phyloP scores from a whole-genome alignment of 2,888 invertebrate genomes.

The Hartigia nigra region DNA sequence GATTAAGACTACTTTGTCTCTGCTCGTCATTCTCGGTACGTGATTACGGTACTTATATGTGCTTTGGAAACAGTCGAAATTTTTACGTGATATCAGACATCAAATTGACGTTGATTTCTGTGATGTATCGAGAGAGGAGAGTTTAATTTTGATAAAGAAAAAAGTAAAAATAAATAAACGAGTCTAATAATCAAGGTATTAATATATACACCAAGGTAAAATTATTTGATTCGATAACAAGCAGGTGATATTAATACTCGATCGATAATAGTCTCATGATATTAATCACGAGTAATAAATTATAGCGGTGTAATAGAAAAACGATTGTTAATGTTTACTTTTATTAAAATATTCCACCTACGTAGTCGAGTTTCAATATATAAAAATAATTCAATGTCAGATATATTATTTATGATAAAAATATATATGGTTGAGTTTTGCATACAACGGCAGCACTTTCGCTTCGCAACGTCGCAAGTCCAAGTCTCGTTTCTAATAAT shows the following conservation, averaged over 20 bases:
- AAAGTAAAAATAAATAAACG: neutral
- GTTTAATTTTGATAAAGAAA: too few species aligned
- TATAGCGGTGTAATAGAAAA: neutral
- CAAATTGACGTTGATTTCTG: neutral
- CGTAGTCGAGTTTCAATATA: too few species aligned
- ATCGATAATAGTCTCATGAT: neutral
- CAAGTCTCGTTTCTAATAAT: neutral
- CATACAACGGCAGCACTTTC: neutral
- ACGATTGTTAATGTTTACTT: neutral
- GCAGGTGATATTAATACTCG: neutral
- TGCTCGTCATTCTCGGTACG: neutral
- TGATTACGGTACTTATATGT: neutral
- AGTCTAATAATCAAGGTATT: neutral
- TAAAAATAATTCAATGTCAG: neutral
- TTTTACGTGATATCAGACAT: neutral
- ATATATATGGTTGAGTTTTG: neutral
- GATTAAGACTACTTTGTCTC: slow-evolving; percentile 4
- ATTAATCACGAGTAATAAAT: neutral
- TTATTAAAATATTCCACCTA: neutral
- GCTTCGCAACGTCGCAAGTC: neutral
- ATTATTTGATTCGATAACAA: neutral
- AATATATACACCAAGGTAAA: neutral
- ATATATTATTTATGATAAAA: neutral
- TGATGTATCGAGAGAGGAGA: neutral
- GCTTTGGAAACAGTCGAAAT: neutral